Percentiles rank a stretch among this genome's conserved stretches.
These are phyloP conservation scores for Oedothorax gibbosus DNA, from an alignment of 1,140 invertebrate genomes.

Conservation along the genomic window DNA sequence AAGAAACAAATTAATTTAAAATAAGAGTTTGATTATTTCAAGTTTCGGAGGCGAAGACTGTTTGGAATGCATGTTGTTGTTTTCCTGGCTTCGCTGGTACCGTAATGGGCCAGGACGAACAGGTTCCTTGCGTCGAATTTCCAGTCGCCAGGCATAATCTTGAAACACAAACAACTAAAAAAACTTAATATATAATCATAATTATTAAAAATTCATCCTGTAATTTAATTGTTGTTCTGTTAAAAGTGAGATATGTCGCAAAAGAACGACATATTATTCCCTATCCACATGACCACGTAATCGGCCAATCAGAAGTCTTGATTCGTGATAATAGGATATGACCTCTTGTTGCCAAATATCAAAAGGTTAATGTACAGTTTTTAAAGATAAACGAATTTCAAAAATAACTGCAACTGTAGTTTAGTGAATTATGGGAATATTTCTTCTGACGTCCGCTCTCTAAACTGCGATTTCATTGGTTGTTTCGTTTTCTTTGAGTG, in stretches of 20 bases:
- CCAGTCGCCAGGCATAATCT: constrained; percentile 20
- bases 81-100: constrained; percentile 45
- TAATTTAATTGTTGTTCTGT: constrained; percentile 11
- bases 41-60: background rate
- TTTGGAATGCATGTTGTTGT: constrained; percentile 36
- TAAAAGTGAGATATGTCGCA: constrained; percentile 40
- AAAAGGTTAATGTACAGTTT: too few relatives aligned
- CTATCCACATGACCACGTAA: constrained; percentile 51
- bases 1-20: constrained; percentile 38
- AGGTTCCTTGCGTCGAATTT: constrained; percentile 5
- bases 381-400: too few relatives aligned
- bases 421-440: too few relatives aligned
- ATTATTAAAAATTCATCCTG: constrained; percentile 22
- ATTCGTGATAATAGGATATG: constrained; percentile 49
- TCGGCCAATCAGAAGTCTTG: constrained; percentile 39
- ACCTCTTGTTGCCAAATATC: constrained; percentile 25
- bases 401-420: too few relatives aligned
- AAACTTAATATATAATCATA: constrained; percentile 19
- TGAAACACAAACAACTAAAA: constrained; percentile 15
- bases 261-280: constrained; percentile 54
- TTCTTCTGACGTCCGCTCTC: too few relatives aligned
- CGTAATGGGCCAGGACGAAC: constrained; percentile 36
- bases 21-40: background rate
- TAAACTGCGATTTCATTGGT: too few relatives aligned
- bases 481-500: too few relatives aligned